Conservation (phyloP, 2,113 vertebrate species). For the Ornithorhynchus anatinus region DNA sequence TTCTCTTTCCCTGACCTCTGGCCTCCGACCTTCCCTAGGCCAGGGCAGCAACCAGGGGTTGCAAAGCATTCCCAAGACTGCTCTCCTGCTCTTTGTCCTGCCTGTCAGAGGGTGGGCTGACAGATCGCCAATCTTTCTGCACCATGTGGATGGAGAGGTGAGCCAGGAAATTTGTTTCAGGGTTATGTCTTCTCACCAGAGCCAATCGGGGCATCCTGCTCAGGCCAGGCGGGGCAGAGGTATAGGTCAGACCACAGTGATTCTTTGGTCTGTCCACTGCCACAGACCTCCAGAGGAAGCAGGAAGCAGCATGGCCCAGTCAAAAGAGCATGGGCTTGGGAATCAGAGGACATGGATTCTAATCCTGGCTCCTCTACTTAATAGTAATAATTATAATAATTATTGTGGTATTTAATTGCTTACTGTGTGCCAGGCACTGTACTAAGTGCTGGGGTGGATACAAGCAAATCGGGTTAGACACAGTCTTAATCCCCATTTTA, state of each 20-base stretch:
- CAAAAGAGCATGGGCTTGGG: too few species aligned
- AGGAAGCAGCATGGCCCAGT: too few species aligned
- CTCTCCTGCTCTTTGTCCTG: not conserved
- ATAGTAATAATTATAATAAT: too few species aligned
- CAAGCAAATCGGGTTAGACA: too few species aligned
- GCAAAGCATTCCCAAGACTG: not conserved
- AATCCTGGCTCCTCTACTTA: too few species aligned
- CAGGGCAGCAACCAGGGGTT: not conserved
- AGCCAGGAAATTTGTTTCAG: not conserved
- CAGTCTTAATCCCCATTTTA: too few species aligned
- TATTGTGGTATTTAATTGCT: too few species aligned
- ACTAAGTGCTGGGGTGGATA: too few species aligned
- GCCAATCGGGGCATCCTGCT: too few species aligned
- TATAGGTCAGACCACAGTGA: not conserved
- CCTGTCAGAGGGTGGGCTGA: not conserved
- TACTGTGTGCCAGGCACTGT: too few species aligned
- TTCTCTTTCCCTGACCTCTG: accelerated
- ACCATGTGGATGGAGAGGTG: not conserved
- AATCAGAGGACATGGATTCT: too few species aligned
- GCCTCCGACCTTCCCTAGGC: not conserved
- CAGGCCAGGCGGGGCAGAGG: too few species aligned
- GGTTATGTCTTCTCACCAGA: not conserved
- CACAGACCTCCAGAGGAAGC: not conserved
- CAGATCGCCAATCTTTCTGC: not conserved
- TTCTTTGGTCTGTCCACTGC: not conserved